Base-by-base conservation (phyloP, 2,113 vertebrate genomes). In the Paralichthys olivaceus region DNA sequence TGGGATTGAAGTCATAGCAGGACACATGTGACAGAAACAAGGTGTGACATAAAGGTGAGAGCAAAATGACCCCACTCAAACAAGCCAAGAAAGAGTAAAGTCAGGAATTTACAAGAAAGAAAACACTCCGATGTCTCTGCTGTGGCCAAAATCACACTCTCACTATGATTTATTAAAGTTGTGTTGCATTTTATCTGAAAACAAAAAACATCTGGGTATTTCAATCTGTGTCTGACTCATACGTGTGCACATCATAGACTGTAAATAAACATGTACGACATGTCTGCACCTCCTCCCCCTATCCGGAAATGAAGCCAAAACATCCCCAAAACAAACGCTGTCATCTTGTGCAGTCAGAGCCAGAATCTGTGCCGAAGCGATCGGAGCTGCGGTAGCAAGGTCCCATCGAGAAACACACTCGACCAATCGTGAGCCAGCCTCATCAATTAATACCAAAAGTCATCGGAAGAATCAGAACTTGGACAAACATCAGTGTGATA, bases 161-260 rank as follows among this genome's bases (percentile, higher is more conserved):
- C 34, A 55, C 19, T 43, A 28, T 66, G 49, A 59, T 54, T 40
- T 32, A 43, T 58, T 43, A 45, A 26, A 29, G 15, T 23, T 58
- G 34, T 57, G 37, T 43, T 7, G 72, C 2, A 65, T 73, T 40
- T 51, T 13, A 59, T 72, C 23, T 17, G 2, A 53, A 56, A 43
- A 49, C n/a, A 64, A 72, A 63, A 69, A 74, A 66, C 47, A 57
- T 22, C 9, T 23, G 22, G 57, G 45, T 23, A 23, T 9, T 20
- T 78, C 25, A 0, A 9, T 69, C 51, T 25, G 23, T 17, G 32
- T 60, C 49, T 80, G 65, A 85, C 55, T 83, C 72, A 87, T 22
- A 2, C 17, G 28, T 45, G 51, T 37, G 45, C 29, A 28, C 25
- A 34, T 34, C 32, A 34, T 34, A 34, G 8, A 0, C 32, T 2